phyloP scores from a whole-genome alignment of 1,140 invertebrate species.

The Brachionus manjavacas region DNA sequence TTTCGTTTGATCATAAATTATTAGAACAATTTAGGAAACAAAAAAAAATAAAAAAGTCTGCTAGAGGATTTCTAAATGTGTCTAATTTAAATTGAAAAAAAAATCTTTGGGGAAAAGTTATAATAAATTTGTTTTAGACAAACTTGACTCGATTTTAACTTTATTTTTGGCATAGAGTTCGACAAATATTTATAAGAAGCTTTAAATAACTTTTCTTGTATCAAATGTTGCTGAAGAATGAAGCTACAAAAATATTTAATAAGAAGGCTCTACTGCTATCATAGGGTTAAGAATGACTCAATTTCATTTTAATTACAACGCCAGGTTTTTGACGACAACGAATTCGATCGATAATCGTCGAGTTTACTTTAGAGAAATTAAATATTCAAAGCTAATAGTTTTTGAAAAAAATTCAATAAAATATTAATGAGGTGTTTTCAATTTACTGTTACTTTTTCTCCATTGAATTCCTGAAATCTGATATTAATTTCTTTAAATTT shows the following conservation, averaged over 20 bases:
- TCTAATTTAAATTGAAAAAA: not conserved
- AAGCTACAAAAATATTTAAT: not conserved
- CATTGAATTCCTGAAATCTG: not conserved
- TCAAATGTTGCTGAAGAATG: not conserved
- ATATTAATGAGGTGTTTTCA: not conserved
- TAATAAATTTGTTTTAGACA: not conserved
- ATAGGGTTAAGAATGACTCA: not conserved
- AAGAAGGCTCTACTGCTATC: not conserved
- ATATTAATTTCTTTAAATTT: not conserved
- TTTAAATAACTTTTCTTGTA: not conserved
- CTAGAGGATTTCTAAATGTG: not conserved
- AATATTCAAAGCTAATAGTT: not conserved
- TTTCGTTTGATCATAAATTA: not conserved
- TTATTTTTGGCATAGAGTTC: not conserved
- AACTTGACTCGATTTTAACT: not conserved
- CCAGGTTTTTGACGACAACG: not conserved
- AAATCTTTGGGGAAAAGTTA: not conserved
- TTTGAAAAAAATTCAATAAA: not conserved
- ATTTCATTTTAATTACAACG: not conserved
- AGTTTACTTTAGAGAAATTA: not conserved
- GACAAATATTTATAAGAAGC: not conserved
- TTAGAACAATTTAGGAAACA: not conserved
- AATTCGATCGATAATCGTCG: not conserved
- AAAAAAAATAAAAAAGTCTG: not conserved
- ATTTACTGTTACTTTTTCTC: not conserved